These are phyloP conservation scores for Patella depressa DNA, from an alignment of 2,888 invertebrate genomes.

Conservation along the genomic window DNA sequence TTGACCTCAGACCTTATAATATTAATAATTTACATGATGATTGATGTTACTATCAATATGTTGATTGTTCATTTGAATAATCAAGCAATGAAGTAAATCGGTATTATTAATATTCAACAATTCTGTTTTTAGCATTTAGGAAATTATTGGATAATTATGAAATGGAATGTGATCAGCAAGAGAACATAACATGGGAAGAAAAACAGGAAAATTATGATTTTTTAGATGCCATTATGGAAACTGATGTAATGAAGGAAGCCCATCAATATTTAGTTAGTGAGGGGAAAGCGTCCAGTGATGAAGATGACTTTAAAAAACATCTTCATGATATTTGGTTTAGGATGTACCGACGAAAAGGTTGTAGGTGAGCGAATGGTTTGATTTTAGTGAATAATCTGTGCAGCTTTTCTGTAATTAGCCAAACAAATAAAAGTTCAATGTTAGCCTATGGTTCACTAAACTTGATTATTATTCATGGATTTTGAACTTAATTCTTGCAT, in stretches of 20 bases:
- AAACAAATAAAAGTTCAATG: too few relatives aligned
- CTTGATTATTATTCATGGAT: too few relatives aligned
- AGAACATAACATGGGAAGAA: slow-evolving; percentile 66
- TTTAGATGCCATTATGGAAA: slow-evolving; percentile 66
- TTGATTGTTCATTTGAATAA: neutral
- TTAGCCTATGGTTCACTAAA: too few relatives aligned
- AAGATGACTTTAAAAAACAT: slow-evolving; percentile 59
- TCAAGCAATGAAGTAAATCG: neutral
- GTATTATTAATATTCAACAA: too few relatives aligned
- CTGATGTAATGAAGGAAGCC: slow-evolving; percentile 68
- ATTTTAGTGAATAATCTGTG: neutral
- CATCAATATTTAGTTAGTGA: slow-evolving; percentile 65
- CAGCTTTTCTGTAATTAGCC: too few relatives aligned
- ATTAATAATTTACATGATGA: neutral
- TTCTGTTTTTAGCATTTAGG: slow-evolving; percentile 60
- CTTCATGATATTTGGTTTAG: slow-evolving; percentile 70
- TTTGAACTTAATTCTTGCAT: too few relatives aligned
- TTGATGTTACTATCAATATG: slow-evolving; percentile 1
- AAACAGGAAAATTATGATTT: slow-evolving; percentile 65
- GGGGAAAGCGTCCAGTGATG: slow-evolving; percentile 52
- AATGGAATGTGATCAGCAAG: slow-evolving; percentile 59
- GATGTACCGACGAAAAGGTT: slow-evolving; percentile 61
- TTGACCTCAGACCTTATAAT: too few relatives aligned
- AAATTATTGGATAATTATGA: slow-evolving; percentile 70
- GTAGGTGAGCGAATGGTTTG: slow-evolving; percentile 46